Conservation (phyloP, 2,888 invertebrate genomes). For the Gisinianus flammeolus region DNA sequence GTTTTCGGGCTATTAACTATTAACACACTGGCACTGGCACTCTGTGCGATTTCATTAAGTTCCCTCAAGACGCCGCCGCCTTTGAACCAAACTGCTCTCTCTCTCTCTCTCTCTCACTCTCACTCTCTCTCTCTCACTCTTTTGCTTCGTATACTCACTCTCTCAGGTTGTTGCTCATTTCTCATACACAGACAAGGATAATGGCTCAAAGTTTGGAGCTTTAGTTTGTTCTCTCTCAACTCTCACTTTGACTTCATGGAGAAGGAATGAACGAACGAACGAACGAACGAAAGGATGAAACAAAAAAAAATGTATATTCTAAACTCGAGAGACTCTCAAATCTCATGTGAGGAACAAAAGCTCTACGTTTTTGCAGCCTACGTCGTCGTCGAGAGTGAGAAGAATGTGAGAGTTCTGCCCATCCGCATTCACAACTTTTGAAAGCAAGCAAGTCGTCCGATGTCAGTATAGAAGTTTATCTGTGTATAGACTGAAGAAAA, state of each 20-base stretch:
- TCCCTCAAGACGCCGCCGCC: slow-evolving; percentile 26
- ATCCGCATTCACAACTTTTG: too few species aligned
- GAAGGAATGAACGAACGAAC: too few species aligned
- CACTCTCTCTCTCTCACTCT: neutral
- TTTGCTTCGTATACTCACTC: neutral
- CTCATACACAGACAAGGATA: neutral
- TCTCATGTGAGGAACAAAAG: neutral
- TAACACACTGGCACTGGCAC: slow-evolving; percentile 34
- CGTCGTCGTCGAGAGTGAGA: too few species aligned
- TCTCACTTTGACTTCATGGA: neutral
- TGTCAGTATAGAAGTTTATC: too few species aligned
- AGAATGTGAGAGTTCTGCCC: too few species aligned
- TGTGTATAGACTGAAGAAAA: too few species aligned
- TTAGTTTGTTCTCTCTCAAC: neutral
- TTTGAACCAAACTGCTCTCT: slow-evolving; percentile 5
- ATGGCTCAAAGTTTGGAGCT: neutral
- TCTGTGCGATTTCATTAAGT: slow-evolving; percentile 33
- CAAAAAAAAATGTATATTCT: neutral
- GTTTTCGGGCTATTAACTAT: slow-evolving; percentile 38
- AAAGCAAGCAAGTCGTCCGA: too few species aligned
- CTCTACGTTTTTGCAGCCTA: too few species aligned
- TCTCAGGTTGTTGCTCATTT: neutral
- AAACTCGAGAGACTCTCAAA: neutral
- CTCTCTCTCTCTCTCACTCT: neutral
- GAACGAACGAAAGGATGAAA: too few species aligned